Base-by-base conservation (phyloP, 30 jellyfish, hydroid and myxozoan genomes). In the Nemopilema nomurai region DNA sequence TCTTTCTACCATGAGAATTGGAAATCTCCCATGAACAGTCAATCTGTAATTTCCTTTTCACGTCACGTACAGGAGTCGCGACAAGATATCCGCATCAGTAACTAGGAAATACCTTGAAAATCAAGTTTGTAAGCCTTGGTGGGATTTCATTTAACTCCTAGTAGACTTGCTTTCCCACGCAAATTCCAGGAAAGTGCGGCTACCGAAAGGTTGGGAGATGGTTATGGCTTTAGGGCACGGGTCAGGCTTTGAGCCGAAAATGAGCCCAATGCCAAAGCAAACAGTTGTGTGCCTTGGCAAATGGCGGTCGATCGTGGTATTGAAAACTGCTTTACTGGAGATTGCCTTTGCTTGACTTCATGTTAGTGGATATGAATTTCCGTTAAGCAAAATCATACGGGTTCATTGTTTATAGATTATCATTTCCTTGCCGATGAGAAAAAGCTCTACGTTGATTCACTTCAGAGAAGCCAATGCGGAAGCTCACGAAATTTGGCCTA, bases 401-500 rank as follows among this genome's bases (percentile, higher is more conserved):
- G 9, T 6, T 41, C 57, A 3, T 41, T 41, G 57, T 41, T 41
- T 41, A 41, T 13, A 6, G 13, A 3, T 41, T 41, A 41, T 41
- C 57, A 41, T 41, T 41, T 41, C 57, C 57, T 41, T 41, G 57
- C 9, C 6, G 57, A 41, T 41, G 13, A 41, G 57, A 41, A 41
- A 13, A 3, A 41, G 6, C 57, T 41, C 57, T 41, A 3, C 9
- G 57, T 41, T 41, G 57, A 41, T 41, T 3, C 57, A 41, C 13
- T 41, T 41, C 13, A 41, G 13, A 41, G 13, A 13, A 41, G 57
- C 57, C n/a, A 70, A 78, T 28, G 77, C 80, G 71, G 71, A 78
- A 65, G 67, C 70, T 18, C 62, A 9, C 18, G 71, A 13, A 3
- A 3, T 7, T 17, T 70, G 51, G 50, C 50, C 77, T 67, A 67